Evolutionary conservation across 1,140 invertebrate genomes (phyloP), one percentile per base, ranked within the genome.

Genomic region (Eriocheir sinensis): DNA sequence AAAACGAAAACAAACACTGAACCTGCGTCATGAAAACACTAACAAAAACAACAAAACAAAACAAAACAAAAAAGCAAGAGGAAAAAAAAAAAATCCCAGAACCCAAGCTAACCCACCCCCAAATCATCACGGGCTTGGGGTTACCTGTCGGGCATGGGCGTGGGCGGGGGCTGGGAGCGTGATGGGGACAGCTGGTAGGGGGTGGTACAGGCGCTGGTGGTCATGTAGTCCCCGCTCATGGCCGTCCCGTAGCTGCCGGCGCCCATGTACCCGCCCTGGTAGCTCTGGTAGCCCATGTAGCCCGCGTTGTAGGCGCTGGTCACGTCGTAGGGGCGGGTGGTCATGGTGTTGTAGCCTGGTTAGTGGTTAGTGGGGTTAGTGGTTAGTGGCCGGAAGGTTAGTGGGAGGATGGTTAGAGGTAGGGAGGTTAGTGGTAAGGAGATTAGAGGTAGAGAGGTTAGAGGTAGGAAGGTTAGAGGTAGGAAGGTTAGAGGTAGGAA

Each of bases 221-320:
- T 95, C 95, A 96, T 96, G 81, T 96, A 96, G 93, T 96, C 95
- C 17, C 94, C 93, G 21, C 95, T 93, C 95, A 96, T 96, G 21
- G 95, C 86, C 21, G 95, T 88, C 12, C 95, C 95, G 80, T 96
- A 96, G 80, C 93, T 81, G 6, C 95, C 95, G 0, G 95, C 91
- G 2, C 93, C 93, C 95, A 96, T 96, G 89, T 96, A 96, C 38
- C 95, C 95, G 15, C 95, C 95, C 83, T 96, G 95, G 93, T 96
- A 96, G 80, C 95, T 93, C 81, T 96, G 95, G 93, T 96, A 96
- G 27, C 95, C 95, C 95, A 96, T 96, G 93, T 96, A 96, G 48
- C 95, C 95, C 9, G 95, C 34, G 94, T 96, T 96, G 94, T 96
- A 96, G 36, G 95, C 95, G 21, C 85, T 91, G 48, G 95, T 94